A percentile compares a stretch with the other conserved stretches of the same genome.
These are phyloP conservation scores for Pollenia angustigena DNA, from an alignment of 2,888 invertebrate genomes.

Conservation along the genomic window DNA sequence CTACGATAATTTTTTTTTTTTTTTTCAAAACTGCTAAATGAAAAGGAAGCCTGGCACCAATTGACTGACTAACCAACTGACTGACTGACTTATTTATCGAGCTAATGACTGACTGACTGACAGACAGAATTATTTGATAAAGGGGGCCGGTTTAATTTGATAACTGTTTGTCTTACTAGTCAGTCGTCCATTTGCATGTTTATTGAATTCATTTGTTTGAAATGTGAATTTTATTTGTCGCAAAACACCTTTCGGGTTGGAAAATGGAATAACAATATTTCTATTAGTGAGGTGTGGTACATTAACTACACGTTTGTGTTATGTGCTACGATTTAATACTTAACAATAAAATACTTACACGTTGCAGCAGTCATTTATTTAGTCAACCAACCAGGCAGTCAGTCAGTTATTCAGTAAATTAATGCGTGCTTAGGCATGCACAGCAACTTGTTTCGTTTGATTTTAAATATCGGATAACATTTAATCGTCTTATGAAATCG, in stretches of 20 bases:
- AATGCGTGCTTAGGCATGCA: slow-evolving; percentile 52
- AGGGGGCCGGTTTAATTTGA: slow-evolving; percentile 34
- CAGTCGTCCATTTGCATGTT: slow-evolving; percentile 13
- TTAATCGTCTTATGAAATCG: slow-evolving; percentile 54
- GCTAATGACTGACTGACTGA: neutral
- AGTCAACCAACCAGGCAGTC: neutral
- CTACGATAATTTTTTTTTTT: neutral
- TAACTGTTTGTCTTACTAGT: neutral
- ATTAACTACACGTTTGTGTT: neutral
- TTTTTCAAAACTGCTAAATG: slow-evolving; percentile 9
- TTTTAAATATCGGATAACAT: slow-evolving; percentile 54
- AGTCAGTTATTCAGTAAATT: slow-evolving; percentile 6
- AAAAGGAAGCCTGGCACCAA: slow-evolving; percentile 30
- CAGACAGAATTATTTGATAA: neutral
- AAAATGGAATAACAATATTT: slow-evolving; percentile 41
- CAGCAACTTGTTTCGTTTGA: slow-evolving; percentile 42
- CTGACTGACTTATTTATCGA: slow-evolving; percentile 26
- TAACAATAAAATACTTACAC: slow-evolving; percentile 35
- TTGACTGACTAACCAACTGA: slow-evolving; percentile 54
- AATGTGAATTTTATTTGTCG: slow-evolving; percentile 58
- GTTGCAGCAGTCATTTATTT: slow-evolving; percentile 17
- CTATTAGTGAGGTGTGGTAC: slow-evolving; percentile 60
- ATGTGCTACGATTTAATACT: slow-evolving; percentile 9
- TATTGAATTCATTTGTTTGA: slow-evolving; percentile 61
- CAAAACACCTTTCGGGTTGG: slow-evolving; percentile 42